A percentile compares a stretch with the other conserved stretches of the same genome.
phyloP scores from a whole-genome alignment of 2,797 vertebrate genomes.

The Enteromius thamalakanensis region DNA sequence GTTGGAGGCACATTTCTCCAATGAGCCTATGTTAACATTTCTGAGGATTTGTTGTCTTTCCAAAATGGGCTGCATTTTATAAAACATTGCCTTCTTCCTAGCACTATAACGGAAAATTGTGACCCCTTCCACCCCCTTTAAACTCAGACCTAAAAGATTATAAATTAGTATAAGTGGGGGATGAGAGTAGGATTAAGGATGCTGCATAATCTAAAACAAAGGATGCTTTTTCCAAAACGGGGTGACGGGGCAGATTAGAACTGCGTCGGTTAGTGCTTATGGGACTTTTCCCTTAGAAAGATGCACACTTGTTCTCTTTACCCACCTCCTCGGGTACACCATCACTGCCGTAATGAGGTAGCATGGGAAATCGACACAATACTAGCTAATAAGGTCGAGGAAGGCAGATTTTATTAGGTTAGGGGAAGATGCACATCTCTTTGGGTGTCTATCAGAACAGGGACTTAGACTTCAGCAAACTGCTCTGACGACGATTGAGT shows the following conservation, averaged over 20 bases:
- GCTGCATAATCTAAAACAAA: slow-evolving; percentile 81
- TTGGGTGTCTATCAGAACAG: slow-evolving; percentile 63
- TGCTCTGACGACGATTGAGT: slow-evolving; percentile 63
- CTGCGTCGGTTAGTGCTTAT: slow-evolving; percentile 78
- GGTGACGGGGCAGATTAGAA: slow-evolving; percentile 73
- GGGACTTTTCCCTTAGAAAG: slow-evolving; percentile 75
- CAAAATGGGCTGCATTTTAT: slow-evolving; percentile 2
- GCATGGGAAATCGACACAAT: slow-evolving; percentile 75
- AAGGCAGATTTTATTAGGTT: slow-evolving; percentile 71
- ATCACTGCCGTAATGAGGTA: slow-evolving; percentile 52
- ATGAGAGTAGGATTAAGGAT: slow-evolving; percentile 56
- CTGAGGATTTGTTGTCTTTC: not conserved
- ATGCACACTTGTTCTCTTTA: slow-evolving; percentile 65
- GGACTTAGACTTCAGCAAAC: slow-evolving; percentile 50
- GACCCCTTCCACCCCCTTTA: not conserved
- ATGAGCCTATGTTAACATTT: not conserved
- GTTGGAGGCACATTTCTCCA: not conserved
- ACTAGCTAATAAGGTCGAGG: slow-evolving; percentile 76
- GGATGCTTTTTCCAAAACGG: slow-evolving; percentile 68
- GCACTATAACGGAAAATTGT: not conserved
- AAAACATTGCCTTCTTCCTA: not conserved
- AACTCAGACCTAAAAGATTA: slow-evolving; percentile 66
- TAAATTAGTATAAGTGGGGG: slow-evolving; percentile 67
- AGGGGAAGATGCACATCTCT: slow-evolving; percentile 67
- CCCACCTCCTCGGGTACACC: slow-evolving; percentile 32